phyloP scores from a whole-genome alignment of 2,797 vertebrate species.

The Melanogrammus aeglefinus region DNA sequence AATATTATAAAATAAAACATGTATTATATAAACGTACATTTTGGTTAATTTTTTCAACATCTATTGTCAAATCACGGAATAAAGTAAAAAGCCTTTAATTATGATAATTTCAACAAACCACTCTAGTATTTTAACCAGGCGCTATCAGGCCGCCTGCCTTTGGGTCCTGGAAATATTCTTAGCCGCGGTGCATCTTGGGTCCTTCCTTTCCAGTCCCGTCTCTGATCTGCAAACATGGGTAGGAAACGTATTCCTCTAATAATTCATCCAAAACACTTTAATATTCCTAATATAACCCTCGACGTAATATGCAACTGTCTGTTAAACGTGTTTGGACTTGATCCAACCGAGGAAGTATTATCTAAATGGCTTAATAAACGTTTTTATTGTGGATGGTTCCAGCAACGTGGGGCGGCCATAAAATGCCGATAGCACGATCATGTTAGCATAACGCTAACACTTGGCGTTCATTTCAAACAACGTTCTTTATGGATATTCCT shows the following conservation, averaged over 20 bases:
- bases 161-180: constrained; percentile 59
- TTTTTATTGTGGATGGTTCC: background rate
- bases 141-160: background rate
- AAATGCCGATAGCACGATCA: background rate
- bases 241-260: constrained; percentile 25
- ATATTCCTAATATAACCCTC: background rate
- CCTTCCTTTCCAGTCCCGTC: constrained; percentile 75
- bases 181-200: constrained; percentile 69
- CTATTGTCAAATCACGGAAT: background rate
- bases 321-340: background rate
- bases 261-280: background rate
- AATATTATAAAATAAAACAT: background rate
- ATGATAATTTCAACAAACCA: background rate
- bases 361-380: fast-evolving
- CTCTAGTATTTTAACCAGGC: background rate
- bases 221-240: constrained; percentile 75
- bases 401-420: constrained; percentile 74
- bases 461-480: background rate
- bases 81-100: background rate
- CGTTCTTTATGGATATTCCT: background rate
- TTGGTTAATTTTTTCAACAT: too few species aligned
- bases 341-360: fast-evolving
- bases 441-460: constrained; percentile 2
- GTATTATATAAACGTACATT: too few species aligned
- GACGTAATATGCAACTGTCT: background rate